Percentiles rank a stretch among this genome's conserved stretches.
These are phyloP conservation scores for Drosophila burlai DNA, from an alignment of 1,140 invertebrate genomes.

Conservation along the genomic window DNA sequence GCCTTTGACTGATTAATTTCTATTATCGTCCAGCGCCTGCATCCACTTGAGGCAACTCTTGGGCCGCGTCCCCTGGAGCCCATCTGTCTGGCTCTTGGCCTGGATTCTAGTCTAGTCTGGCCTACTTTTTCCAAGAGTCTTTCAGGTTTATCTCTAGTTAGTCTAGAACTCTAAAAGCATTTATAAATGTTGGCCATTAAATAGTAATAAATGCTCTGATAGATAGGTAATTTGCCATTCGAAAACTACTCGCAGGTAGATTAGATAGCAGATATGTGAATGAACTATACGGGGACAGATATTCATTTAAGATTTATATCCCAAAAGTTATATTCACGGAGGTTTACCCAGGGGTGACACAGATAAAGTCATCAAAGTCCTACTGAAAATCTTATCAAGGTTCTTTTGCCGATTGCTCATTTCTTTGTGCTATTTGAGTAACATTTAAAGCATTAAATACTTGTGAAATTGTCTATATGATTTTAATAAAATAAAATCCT, in stretches of 20 bases:
- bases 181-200: constrained; percentile 19
- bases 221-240: constrained; percentile 8
- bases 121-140: background rate
- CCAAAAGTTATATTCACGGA: background rate
- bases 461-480: background rate
- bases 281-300: background rate
- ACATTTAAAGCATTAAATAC: background rate
- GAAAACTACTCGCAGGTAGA: constrained; percentile 10
- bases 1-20: constrained; percentile 15
- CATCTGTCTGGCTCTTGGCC: constrained; percentile 28
- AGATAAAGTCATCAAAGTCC: background rate
- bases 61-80: background rate
- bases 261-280: constrained; percentile 22
- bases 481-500: background rate
- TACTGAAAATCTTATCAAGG: background rate
- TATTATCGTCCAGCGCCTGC: constrained; percentile 4
- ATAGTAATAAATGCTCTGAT: background rate
- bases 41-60: constrained; percentile 2
- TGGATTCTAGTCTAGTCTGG: background rate
- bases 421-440: background rate
- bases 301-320: background rate
- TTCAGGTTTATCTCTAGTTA: background rate
- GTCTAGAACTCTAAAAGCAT: background rate
- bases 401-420: background rate
- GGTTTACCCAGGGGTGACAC: background rate